These are phyloP conservation scores for Schizopygopsis malacanthus DNA, from an alignment of 2,797 vertebrate genomes.

Conservation along the genomic window DNA sequence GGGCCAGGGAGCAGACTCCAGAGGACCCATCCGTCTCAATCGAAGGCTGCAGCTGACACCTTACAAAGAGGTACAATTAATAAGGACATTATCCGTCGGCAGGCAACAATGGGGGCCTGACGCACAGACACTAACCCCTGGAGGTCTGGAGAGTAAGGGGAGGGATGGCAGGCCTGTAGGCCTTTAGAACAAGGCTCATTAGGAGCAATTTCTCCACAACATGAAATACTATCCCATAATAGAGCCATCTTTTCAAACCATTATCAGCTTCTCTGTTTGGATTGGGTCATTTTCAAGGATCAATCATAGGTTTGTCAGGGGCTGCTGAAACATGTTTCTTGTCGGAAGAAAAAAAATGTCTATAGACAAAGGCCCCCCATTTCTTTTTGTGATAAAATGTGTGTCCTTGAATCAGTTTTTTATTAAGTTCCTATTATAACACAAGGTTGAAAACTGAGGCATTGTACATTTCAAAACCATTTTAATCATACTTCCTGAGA, in stretches of 20 bases:
- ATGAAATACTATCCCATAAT: constrained; percentile 77
- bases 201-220: constrained; percentile 77
- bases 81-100: constrained; percentile 83
- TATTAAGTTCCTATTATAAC: constrained; percentile 40
- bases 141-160: constrained; percentile 75
- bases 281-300: constrained; percentile 63
- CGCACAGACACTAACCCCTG: constrained; percentile 84
- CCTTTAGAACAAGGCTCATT: constrained; percentile 79
- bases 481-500: not conserved
- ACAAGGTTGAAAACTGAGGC: constrained; percentile 1
- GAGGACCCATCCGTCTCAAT: constrained; percentile 85
- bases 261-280: constrained; percentile 65
- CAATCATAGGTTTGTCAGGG: constrained; percentile 58
- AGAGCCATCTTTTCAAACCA: constrained; percentile 67
- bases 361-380: constrained; percentile 29
- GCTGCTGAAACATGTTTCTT: constrained; percentile 52
- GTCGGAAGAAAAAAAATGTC: constrained; percentile 48
- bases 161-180: constrained; percentile 69
- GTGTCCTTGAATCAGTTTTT: constrained; percentile 51
- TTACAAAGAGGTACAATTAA: constrained; percentile 86
- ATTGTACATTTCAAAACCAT: constrained; percentile 12
- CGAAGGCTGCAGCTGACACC: constrained; percentile 80
- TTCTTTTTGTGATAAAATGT: constrained; percentile 49
- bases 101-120: constrained; percentile 81
- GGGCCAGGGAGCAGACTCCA: constrained; percentile 78